Base-by-base conservation (phyloP, 2,113 vertebrate species). In the Microcebus tavaratra region DNA sequence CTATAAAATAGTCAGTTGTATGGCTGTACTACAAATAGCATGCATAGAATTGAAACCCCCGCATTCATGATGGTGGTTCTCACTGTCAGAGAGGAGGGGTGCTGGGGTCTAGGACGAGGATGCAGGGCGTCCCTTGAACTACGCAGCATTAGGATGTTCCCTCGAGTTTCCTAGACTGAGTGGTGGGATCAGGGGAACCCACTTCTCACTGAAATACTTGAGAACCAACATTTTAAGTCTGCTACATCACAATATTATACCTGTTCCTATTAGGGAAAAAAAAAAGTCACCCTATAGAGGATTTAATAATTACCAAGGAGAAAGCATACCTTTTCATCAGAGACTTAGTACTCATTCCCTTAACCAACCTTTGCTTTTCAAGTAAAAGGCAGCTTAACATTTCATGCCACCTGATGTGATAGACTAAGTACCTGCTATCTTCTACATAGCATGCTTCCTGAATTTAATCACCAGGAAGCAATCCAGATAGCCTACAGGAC, bases 291-390 rank as follows among this genome's bases (percentile, higher is more conserved):
- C 34, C n/a, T 45, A 0, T 27, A 6, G 59, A 12, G 36, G 39
- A 29, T 8, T 48, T 29, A 5, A 48, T 42, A 14, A 23, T 59
- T n/a, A 17, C 17, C 12, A 4, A 55, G 36, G 31, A 34, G 18
- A 23, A 34, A 2, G 5, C 8, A 18, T 1, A 1, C 88, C 63
- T 79, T 65, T 50, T 23, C 34, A 0, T 10, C 25, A 14, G 63
- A 34, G 92, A 36, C 3, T 29, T 20, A 48, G 39, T 1, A 0
- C 0, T 4, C 2, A 2, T 53, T 14, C 39, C 39, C 4, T 14
- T 45, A 21, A 1, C 14, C 34, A 42, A 0, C 39, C 27, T 25
- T 4, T 20, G 53, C 36, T 15, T 90, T 8, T 7, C 61, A 7
- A 3, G 23, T 23, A 20, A 8, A 10, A 80, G 79, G 42, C 78